These are phyloP conservation scores for Cantharis rustica DNA, from an alignment of 2,888 invertebrate species.

Conservation along the genomic window DNA sequence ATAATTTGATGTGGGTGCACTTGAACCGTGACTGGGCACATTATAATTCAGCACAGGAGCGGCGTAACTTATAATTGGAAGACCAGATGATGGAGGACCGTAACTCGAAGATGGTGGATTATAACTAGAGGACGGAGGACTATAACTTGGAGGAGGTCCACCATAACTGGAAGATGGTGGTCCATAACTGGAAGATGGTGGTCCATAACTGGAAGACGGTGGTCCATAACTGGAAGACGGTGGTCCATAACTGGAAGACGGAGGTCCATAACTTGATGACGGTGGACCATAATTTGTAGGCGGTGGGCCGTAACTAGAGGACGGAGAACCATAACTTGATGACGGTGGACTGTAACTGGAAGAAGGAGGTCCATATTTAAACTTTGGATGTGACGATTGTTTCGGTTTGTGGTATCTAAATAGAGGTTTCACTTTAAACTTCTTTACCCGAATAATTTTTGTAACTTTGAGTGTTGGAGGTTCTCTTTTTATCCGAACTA, in stretches of 20 bases:
- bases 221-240: constrained; percentile 30
- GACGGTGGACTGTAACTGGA: constrained; percentile 38
- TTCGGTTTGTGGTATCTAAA: constrained; percentile 23
- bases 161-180: constrained; percentile 34
- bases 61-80: constrained; percentile 32
- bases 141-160: constrained; percentile 35
- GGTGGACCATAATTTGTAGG: constrained; percentile 27
- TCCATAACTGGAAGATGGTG: constrained; percentile 2
- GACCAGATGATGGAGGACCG: constrained; percentile 28
- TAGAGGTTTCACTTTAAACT: constrained; percentile 17
- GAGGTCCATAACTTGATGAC: constrained; percentile 11
- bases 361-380: constrained; percentile 32
- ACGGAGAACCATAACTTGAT: constrained; percentile 34
- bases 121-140: constrained; percentile 24
- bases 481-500: background rate
- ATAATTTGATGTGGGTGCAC: constrained; percentile 32
- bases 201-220: constrained; percentile 11
- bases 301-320: constrained; percentile 34
- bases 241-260: constrained; percentile 1
- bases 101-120: constrained; percentile 17
- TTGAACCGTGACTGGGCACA: constrained; percentile 24
- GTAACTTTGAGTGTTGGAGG: background rate
- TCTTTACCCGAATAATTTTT: constrained; percentile 5
- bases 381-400: constrained; percentile 33
- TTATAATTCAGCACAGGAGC: constrained; percentile 35